Evolutionary conservation across 2,888 invertebrate species (phyloP).

Genomic region (Nemurella pictetii): DNA sequence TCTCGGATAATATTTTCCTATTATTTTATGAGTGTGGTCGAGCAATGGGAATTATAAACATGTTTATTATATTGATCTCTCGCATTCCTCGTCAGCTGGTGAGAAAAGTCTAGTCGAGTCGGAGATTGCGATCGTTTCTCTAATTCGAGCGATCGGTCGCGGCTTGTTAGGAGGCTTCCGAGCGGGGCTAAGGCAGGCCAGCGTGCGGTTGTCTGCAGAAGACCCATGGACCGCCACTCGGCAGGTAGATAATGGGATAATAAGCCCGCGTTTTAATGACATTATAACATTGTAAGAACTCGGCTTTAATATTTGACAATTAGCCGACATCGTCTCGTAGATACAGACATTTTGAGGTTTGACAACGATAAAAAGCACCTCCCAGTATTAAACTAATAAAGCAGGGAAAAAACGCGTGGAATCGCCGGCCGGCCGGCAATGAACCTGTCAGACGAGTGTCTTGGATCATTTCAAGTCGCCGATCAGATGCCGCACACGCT

Average conservation of each 20-base stretch:
- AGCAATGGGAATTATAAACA: no score
- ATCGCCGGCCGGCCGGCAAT: neutral
- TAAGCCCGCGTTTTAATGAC: neutral
- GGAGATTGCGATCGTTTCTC: neutral
- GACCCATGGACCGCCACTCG: no score
- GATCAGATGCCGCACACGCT: conserved; percentile 22
- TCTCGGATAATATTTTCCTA: neutral
- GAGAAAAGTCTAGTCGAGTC: neutral
- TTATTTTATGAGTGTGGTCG: neutral
- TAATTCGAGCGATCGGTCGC: neutral
- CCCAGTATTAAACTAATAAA: conserved; percentile 24
- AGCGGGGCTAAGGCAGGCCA: neutral
- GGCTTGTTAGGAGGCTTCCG: neutral
- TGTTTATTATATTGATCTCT: neutral
- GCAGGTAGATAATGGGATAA: neutral
- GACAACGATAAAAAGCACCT: conserved; percentile 29
- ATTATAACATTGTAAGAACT: conserved; percentile 1
- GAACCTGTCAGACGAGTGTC: conserved; percentile 18
- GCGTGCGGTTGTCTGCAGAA: no score
- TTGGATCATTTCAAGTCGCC: neutral
- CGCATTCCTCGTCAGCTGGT: neutral
- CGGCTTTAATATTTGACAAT: conserved; percentile 19
- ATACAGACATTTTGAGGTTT: conserved; percentile 32
- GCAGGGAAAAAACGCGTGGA: conserved; percentile 14
- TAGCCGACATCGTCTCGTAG: neutral